Base-by-base conservation (phyloP, 1,140 invertebrate species). In the Temnothorax nylanderi region DNA sequence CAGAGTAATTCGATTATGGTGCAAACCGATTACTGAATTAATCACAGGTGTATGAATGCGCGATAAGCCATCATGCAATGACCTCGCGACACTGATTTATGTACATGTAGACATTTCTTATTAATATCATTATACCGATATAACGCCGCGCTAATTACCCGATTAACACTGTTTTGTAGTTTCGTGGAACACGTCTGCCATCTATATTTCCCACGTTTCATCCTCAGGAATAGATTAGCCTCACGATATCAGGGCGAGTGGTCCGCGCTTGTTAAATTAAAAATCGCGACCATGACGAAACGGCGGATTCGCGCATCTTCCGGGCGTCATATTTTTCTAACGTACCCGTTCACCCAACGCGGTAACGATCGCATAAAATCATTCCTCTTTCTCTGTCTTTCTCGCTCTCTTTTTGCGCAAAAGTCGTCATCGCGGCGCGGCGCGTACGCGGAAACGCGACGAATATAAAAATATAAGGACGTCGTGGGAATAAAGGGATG, bases 381-480 rank as follows among this genome's bases (percentile, higher is more conserved):
- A 18, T 47, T 16, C 6, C 26, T 11, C 44, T 18, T 6, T 4
- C 7, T 11, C 21, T 32, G 6, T 13, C 16, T 32, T 11, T 26
- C 13, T 37, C 34, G 6, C 72, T 56, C 49, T 32, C n/a, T 18
- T 44, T 67, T 11, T 10, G 47, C 10, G 65, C 49, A 4, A 56
- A 54, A 81, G 64, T 81, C 74, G 69, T 67, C 56, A 21, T 69
- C 65, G 21, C 41, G 37, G 11, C 65, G 41, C 37, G n/a, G 18
- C 47, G 80, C 69, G 41, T 60, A 32, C 51, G 71, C 44, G 58
- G 56, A 80, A 64, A 58, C 54, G 41, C 62, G 51, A 71, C 75
- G 44, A 81, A 71, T 56, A 54, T 81, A 81, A 81, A 81, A 81
- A 81, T 81, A 81, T 81, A 81, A 71, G 77, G 47, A 81, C 32